Percentiles rank a stretch among this genome's conserved stretches.
These are phyloP conservation scores for Sarcophaga rosellei DNA, from an alignment of 2,888 invertebrate genomes.

Conservation along the genomic window DNA sequence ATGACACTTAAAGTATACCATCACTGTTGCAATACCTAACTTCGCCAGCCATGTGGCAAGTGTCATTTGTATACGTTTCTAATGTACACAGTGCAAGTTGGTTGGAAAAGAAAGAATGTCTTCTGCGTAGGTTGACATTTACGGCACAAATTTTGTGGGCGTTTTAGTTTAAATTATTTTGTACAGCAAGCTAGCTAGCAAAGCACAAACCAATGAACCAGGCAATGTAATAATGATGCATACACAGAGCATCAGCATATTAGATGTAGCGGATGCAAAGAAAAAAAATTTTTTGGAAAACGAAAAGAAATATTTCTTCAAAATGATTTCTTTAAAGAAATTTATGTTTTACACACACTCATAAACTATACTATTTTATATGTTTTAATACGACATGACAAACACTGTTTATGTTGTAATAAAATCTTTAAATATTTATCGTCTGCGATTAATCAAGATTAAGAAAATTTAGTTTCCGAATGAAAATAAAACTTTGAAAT, in stretches of 20 bases:
- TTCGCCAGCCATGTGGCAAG: neutral
- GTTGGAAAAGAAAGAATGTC: neutral
- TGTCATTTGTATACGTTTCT: neutral
- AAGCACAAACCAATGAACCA: neutral
- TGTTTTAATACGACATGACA: neutral
- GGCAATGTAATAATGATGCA: neutral
- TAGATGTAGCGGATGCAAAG: too few species aligned
- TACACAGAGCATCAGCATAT: neutral
- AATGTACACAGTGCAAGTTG: neutral
- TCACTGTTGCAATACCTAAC: neutral
- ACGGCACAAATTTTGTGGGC: constrained; percentile 25
- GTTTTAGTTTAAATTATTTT: constrained; percentile 30
- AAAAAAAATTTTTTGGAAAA: too few species aligned
- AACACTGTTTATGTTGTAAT: neutral
- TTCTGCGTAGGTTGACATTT: constrained; percentile 32
- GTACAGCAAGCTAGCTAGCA: neutral
- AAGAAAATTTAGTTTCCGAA: neutral
- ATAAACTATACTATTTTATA: neutral
- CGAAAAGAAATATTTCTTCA: neutral
- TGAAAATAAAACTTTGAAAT: too few species aligned
- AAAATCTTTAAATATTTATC: constrained; percentile 8
- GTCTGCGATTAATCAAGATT: constrained; percentile 17
- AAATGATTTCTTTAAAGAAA: neutral
- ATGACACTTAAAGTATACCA: neutral
- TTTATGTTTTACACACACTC: neutral